phyloP scores from a whole-genome alignment of 2,797 vertebrate genomes.

The Hemitrygon akajei region DNA sequence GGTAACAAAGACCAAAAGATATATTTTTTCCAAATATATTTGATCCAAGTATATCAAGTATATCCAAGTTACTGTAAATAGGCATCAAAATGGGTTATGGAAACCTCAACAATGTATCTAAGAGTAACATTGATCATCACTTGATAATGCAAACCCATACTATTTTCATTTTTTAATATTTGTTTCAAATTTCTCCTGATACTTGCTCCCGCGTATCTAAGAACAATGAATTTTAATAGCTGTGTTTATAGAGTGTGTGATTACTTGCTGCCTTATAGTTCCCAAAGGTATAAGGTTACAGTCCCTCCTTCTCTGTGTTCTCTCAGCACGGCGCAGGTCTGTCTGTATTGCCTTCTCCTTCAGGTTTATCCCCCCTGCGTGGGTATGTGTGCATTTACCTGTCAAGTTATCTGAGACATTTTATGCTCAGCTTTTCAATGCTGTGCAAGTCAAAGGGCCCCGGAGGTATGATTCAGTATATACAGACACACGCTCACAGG shows the following conservation, averaged over 20 bases:
- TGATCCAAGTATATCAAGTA: neutral
- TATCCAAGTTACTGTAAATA: too few species aligned
- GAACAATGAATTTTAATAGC: neutral
- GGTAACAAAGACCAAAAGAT: neutral
- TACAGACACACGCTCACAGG: constrained; percentile 41
- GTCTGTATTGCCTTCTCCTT: neutral
- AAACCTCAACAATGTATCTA: neutral
- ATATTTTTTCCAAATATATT: neutral
- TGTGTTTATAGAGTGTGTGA: neutral
- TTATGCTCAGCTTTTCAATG: constrained; percentile 48
- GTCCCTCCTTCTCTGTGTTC: neutral
- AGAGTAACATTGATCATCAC: neutral
- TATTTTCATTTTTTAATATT: neutral
- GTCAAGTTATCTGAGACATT: constrained; percentile 47
- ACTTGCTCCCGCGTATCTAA: neutral
- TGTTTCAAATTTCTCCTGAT: neutral
- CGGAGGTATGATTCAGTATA: constrained; percentile 48
- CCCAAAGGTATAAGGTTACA: constrained; percentile 13
- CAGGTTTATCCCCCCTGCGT: constrained; percentile 1
- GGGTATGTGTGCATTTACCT: constrained; percentile 43
- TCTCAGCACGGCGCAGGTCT: neutral
- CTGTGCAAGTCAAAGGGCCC: constrained; percentile 44
- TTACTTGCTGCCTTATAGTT: neutral
- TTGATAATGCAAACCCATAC: neutral
- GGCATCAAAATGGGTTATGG: neutral